Evolutionary conservation across 2,888 invertebrate species (phyloP).

Genomic region (Spodoptera picta): DNA sequence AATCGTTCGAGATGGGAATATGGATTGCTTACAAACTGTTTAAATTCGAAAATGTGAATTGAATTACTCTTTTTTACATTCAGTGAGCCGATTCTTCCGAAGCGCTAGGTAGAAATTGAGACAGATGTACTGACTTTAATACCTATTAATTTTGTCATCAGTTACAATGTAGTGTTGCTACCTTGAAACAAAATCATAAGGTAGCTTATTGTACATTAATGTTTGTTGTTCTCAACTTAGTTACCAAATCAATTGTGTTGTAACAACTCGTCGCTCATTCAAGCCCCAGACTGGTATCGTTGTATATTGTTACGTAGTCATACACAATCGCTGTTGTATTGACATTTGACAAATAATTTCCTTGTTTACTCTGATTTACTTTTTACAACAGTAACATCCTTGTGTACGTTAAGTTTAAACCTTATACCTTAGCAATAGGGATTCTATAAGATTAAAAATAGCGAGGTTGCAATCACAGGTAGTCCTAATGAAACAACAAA

Average conservation of each 20-base stretch:
- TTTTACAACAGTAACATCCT: slow-evolving; percentile 2
- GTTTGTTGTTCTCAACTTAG: background rate
- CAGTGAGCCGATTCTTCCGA: background rate
- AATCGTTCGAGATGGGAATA: slow-evolving; percentile 17
- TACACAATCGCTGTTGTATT: background rate
- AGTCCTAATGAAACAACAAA: slow-evolving; percentile 18
- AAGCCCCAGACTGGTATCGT: background rate
- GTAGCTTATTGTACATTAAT: too few relatives aligned
- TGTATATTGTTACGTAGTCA: slow-evolving; percentile 2
- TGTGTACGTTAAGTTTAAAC: too few relatives aligned
- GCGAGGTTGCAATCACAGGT: too few relatives aligned
- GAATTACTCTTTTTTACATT: background rate
- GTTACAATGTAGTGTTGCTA: too few relatives aligned
- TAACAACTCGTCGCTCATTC: slow-evolving; percentile 1
- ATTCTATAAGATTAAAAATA: too few relatives aligned
- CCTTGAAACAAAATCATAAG: too few relatives aligned
- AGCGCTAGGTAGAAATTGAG: too few relatives aligned
- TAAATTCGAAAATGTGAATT: too few relatives aligned
- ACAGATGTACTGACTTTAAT: too few relatives aligned
- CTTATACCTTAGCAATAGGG: too few relatives aligned
- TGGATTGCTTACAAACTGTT: slow-evolving; percentile 7
- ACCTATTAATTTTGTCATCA: too few relatives aligned
- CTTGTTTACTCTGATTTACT: slow-evolving; percentile 19
- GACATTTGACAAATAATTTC: slow-evolving; percentile 9
- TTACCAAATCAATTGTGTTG: background rate